Base-by-base conservation (phyloP, 2,797 vertebrate species). In the Thalassophryne amazonica region DNA sequence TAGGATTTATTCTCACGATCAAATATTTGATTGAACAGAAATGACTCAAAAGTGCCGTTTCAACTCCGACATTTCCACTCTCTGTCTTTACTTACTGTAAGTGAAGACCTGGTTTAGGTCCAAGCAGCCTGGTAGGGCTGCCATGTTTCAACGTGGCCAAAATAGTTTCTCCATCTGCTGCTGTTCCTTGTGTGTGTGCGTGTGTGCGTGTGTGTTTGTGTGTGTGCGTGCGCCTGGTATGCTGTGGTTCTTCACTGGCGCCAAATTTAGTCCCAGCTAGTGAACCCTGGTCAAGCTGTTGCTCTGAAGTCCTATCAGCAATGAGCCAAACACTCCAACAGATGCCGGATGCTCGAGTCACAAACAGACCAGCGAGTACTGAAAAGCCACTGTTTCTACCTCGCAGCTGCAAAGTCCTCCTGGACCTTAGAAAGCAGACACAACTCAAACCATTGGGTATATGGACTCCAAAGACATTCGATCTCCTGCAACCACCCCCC, bases 151-250 rank as follows among this genome's bases (percentile, higher is more conserved):
- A 84, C 73, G 68, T 74, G 64, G 81, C 84, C 73, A 85, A 81
- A 89, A 89, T 89, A 89, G 82, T 87, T 89, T 74, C 80, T 78
- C 85, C 86, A 88, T 89, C 87, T 91, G 88, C 85, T 78, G 58
- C 80, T 76, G 75, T 79, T 69, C 63, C 71, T 51, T 56, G 34
- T 38, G 23, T 18, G 33, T 29, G 31, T 33, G 55, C 41, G 34
- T 24, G 19, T 42, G 35, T 41, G 13, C 37, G 37, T 62, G 40
- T 58, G 41, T 66, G 51, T 51, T 32, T 12, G 10, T 39, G 45
- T 48, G 59, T 55, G 59, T 48, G 60, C 16, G 9, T 66, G 69
- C 73, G 71, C 77, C 75, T 68, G 75, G 77, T 81, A 80, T 81
- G 76, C 75, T 80, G 78, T 60, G 79, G 82, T 74, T 76, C 70